These are phyloP conservation scores for Drosophila virilis DNA, from an alignment of 1,140 invertebrate genomes.

Conservation along the genomic window DNA sequence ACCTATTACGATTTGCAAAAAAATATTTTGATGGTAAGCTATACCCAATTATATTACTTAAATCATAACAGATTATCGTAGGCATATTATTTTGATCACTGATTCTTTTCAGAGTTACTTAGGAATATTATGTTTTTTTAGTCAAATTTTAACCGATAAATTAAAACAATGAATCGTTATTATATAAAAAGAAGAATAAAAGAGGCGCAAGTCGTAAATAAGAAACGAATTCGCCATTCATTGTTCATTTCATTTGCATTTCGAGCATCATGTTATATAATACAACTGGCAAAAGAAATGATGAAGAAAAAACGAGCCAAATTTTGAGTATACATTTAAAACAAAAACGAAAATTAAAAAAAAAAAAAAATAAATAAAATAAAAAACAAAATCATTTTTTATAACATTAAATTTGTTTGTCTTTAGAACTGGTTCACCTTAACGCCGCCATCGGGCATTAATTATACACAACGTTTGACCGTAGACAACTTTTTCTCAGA, in stretches of 20 bases:
- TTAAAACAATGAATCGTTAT: no score
- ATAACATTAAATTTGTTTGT: conserved; percentile 39
- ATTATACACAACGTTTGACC: conserved; percentile 45
- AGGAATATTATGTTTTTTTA: no score
- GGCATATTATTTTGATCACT: no score
- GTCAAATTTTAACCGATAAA: no score
- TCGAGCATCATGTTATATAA: conserved; percentile 17
- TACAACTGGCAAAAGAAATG: conserved; percentile 23
- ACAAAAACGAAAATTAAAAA: background rate
- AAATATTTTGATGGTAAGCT: no score
- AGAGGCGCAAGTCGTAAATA: background rate
- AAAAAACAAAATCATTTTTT: conserved; percentile 15
- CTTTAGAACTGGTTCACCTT: conserved; percentile 49
- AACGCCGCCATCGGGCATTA: conserved; percentile 51
- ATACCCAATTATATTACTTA: no score
- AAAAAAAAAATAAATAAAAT: conserved; percentile 5
- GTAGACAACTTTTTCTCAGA: conserved; percentile 33
- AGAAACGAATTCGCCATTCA: background rate
- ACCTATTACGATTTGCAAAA: no score
- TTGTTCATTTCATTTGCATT: conserved; percentile 16
- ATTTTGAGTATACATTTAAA: background rate
- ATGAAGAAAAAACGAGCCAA: background rate
- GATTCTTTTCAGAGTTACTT: no score
- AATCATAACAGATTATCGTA: no score
- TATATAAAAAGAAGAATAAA: background rate